A percentile compares a stretch with the other conserved stretches of the same genome.
Evolutionary conservation across 2,797 vertebrate genomes (phyloP).

Genomic region (Agapornis canus): DNA sequence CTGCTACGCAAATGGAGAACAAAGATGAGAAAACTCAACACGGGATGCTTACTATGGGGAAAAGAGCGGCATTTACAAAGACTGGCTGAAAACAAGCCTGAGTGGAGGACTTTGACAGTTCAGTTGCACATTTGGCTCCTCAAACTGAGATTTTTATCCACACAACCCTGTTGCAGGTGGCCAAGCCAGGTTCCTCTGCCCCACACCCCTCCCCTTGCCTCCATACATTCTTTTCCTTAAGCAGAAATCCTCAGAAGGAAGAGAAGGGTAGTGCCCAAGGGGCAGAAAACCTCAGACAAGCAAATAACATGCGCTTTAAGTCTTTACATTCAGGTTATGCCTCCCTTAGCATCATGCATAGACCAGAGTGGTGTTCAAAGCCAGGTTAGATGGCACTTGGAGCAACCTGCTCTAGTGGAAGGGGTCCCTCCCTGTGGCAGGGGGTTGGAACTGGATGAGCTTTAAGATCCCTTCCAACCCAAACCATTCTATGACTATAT

Average conservation of each 20-base stretch:
- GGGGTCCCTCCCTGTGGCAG: background rate
- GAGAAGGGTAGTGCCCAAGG: background rate
- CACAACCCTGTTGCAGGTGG: background rate
- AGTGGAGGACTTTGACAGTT: background rate
- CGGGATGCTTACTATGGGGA: background rate
- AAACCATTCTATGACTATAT: background rate
- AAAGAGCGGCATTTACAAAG: slow-evolving; percentile 18
- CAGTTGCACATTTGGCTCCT: background rate
- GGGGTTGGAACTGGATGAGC: background rate
- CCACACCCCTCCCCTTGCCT: background rate
- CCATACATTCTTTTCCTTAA: background rate
- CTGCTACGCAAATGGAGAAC: background rate
- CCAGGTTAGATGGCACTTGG: background rate
- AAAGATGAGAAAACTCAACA: slow-evolving; percentile 29
- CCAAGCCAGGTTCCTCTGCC: background rate
- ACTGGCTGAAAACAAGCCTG: background rate
- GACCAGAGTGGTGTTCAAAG: background rate
- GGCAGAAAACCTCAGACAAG: background rate
- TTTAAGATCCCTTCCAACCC: background rate
- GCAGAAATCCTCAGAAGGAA: background rate
- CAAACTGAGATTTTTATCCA: background rate
- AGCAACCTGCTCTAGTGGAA: background rate
- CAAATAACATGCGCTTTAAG: background rate
- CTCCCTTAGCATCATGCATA: background rate
- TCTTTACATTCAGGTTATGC: background rate